These are phyloP conservation scores for Dipodomys ordii DNA, from an alignment of 2,113 vertebrate genomes.

Conservation along the genomic window DNA sequence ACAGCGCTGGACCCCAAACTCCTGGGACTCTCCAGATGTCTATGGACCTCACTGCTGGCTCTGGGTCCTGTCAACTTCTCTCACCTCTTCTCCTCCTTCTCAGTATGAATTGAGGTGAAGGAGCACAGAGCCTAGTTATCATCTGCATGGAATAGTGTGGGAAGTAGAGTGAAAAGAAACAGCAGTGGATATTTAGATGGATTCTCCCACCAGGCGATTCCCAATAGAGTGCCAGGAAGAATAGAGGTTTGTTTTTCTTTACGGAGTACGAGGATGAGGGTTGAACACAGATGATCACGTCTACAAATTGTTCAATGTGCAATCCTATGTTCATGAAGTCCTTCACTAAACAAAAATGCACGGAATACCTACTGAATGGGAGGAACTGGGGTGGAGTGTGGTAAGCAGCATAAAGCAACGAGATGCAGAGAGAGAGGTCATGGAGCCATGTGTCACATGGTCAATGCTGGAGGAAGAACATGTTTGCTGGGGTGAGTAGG, in stretches of 20 bases:
- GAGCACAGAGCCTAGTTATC: background rate
- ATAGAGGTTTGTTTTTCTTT: background rate
- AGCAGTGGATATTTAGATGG: background rate
- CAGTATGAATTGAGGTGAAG: background rate
- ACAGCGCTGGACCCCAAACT: background rate
- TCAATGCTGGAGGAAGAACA: fast-evolving
- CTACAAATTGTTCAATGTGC: background rate
- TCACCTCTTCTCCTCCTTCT: too few species aligned
- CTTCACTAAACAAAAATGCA: background rate
- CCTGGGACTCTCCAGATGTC: fast-evolving
- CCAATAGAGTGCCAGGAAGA: background rate
- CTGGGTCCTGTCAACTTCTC: too few species aligned
- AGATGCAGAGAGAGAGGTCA: too few species aligned
- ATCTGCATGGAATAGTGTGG: background rate
- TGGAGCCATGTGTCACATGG: fast-evolving
- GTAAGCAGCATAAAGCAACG: background rate
- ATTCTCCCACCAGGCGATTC: background rate
- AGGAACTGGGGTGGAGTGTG: background rate
- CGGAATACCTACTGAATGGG: background rate
- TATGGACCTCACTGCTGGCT: fast-evolving
- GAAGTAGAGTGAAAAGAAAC: background rate
- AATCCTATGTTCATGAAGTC: background rate
- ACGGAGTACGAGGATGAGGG: background rate
- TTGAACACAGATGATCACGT: background rate
- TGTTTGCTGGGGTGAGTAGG: too few species aligned